These are phyloP conservation scores for Danio rerio DNA, from an alignment of 2,113 vertebrate species.

Conservation along the genomic window DNA sequence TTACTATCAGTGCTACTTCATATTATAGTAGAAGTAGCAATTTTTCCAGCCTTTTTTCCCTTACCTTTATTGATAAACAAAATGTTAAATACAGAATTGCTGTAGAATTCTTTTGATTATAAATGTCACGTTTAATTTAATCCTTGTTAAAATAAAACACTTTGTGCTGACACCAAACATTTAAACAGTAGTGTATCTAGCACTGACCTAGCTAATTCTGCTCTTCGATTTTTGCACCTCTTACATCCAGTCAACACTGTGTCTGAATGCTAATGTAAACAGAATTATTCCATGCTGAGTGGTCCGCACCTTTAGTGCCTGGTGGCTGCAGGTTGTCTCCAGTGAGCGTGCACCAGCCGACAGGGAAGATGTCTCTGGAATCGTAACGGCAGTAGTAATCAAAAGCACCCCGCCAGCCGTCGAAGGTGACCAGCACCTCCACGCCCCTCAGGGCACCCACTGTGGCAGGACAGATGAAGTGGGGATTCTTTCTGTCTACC, in stretches of 20 bases:
- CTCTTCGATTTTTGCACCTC: background rate
- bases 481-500: conserved; percentile 98
- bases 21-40: too few relatives aligned
- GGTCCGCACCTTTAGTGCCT: conserved; percentile 89
- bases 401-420: conserved; percentile 98
- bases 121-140: too few relatives aligned
- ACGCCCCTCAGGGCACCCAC: conserved; percentile 96
- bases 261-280: background rate
- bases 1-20: too few relatives aligned
- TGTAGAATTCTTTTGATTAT: too few relatives aligned
- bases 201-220: background rate
- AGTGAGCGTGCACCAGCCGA: conserved; percentile 96
- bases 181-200: background rate
- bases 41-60: too few relatives aligned
- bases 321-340: conserved; percentile 98
- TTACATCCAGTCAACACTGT: background rate
- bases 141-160: background rate
- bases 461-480: conserved; percentile 98
- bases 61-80: too few relatives aligned
- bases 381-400: conserved; percentile 99
- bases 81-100: too few relatives aligned
- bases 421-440: conserved; percentile 98
- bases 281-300: background rate
- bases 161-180: background rate
- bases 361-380: conserved; percentile 98